Conservation (phyloP, 2,113 vertebrate species). For the Camelus bactrianus region DNA sequence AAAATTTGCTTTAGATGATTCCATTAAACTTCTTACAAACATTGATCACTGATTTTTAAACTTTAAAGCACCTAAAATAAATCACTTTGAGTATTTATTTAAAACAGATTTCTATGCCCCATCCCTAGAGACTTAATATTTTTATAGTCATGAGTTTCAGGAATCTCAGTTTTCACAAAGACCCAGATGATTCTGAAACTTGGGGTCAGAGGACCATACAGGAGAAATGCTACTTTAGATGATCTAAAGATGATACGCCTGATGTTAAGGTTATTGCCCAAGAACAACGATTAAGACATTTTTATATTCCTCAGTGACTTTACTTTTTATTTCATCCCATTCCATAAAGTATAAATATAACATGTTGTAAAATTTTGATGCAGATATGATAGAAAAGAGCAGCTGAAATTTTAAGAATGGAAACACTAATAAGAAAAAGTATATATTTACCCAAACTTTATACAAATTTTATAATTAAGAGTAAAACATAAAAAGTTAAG, state of each 20-base stretch:
- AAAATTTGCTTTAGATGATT: not conserved
- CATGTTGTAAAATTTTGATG: not conserved
- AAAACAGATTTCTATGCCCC: not conserved
- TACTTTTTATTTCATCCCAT: not conserved
- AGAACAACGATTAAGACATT: constrained; percentile 6
- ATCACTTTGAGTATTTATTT: not conserved
- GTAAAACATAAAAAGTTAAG: not conserved
- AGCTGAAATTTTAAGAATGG: not conserved
- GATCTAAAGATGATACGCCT: not conserved
- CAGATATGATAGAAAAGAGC: not conserved
- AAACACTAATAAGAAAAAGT: not conserved
- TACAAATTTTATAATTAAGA: not conserved
- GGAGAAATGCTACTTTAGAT: not conserved
- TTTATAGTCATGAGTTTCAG: not conserved
- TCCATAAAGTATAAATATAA: not conserved
- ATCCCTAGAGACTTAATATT: not conserved
- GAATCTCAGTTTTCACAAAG: not conserved
- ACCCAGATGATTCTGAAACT: not conserved
- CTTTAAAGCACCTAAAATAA: not conserved
- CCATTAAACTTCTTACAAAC: constrained; percentile 31
- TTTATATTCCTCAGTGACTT: not conserved
- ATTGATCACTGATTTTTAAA: not conserved
- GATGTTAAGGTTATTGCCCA: not conserved
- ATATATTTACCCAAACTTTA: not conserved
- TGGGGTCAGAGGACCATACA: not conserved